Conservation (phyloP, 2,797 vertebrate species). For the Cirrhinus mrigala region DNA sequence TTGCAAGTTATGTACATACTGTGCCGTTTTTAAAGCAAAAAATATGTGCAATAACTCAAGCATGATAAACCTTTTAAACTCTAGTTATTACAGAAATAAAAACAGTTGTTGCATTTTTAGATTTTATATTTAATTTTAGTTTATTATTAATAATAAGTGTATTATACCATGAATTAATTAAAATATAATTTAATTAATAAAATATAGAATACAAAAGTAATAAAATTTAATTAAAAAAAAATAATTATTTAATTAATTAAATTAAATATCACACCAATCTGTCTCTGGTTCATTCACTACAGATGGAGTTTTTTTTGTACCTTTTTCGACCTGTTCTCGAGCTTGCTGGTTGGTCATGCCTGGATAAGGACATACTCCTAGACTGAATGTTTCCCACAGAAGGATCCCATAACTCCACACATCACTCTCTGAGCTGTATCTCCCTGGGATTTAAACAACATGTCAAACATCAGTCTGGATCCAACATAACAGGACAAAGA, state of each 20-base stretch:
- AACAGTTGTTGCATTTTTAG: background rate
- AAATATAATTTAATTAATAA: too few species aligned
- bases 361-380: constrained; percentile 95
- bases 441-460: constrained; percentile 76
- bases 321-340: constrained; percentile 96
- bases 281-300: background rate
- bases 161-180: too few species aligned
- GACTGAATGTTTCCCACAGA: constrained; percentile 96
- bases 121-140: background rate
- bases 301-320: constrained; percentile 67
- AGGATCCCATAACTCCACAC: constrained; percentile 97
- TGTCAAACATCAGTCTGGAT: background rate
- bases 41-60: background rate
- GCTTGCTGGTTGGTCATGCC: constrained; percentile 99
- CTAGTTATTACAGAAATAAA: background rate
- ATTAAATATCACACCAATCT: background rate
- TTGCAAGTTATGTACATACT: background rate
- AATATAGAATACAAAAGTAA: too few species aligned
- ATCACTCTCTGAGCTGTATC: constrained; percentile 97
- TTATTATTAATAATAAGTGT: background rate
- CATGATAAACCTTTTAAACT: background rate
- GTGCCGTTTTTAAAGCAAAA: background rate
- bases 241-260: background rate
- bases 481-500: background rate
- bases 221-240: too few species aligned